Evolutionary conservation across 1,140 invertebrate species (phyloP).

Genomic region (Aleiodes sp.): DNA sequence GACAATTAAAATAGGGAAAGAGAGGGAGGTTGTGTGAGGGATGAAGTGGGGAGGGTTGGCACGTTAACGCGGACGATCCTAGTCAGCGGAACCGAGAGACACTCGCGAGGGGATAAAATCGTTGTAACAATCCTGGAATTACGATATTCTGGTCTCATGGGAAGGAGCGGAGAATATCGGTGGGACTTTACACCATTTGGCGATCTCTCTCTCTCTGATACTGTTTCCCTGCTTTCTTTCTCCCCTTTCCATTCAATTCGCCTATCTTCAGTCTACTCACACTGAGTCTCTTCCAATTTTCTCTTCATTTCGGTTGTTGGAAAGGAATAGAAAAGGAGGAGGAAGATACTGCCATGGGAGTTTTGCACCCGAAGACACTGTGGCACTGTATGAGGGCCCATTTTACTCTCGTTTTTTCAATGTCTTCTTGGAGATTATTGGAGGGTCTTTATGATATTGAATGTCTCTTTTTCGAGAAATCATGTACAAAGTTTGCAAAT

Average conservation of each 20-base stretch:
- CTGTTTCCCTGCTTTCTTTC: conserved; percentile 12
- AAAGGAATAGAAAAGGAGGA: conserved; percentile 1
- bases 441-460: not conserved
- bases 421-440: not conserved
- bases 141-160: conserved; percentile 50
- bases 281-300: conserved; percentile 53
- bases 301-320: conserved; percentile 46
- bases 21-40: not conserved
- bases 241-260: conserved; percentile 15
- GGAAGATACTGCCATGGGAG: not conserved
- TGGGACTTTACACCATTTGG: conserved; percentile 21
- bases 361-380: not conserved
- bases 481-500: not conserved
- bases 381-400: not conserved
- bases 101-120: conserved; percentile 39
- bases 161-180: conserved; percentile 38
- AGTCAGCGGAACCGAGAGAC: not conserved
- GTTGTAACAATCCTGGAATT: conserved; percentile 56
- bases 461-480: not conserved
- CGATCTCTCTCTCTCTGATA: conserved; percentile 7
- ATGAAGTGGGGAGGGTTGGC: not conserved
- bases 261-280: not conserved
- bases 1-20: not conserved
- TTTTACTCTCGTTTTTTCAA: not conserved
- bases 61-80: not conserved